These are phyloP conservation scores for Poeciliopsis prolifica DNA, from an alignment of 2,113 vertebrate genomes.

Conservation along the genomic window DNA sequence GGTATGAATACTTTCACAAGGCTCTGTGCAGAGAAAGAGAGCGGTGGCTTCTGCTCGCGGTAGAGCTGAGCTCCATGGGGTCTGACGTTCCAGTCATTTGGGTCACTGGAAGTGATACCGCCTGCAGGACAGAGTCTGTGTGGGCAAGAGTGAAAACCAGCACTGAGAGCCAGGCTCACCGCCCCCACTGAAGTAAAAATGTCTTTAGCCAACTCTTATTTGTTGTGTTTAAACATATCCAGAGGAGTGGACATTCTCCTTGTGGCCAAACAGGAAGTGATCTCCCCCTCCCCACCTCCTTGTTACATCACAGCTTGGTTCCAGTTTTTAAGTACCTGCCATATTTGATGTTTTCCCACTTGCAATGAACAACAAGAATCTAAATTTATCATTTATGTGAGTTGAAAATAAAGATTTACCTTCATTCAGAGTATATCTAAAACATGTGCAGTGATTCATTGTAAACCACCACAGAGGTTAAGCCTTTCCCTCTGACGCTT, in stretches of 20 bases:
- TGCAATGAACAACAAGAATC: neutral
- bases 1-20: no score
- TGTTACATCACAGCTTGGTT: conserved; percentile 7
- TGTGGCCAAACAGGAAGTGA: conserved; percentile 37
- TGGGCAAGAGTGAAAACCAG: conserved; percentile 20
- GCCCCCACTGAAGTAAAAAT: conserved; percentile 13
- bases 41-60: no score
- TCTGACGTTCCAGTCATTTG: neutral
- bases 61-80: neutral
- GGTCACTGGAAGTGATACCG: conserved; percentile 30
- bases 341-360: neutral
- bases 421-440: conserved; percentile 2
- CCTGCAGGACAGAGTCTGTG: conserved; percentile 1
- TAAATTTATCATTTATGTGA: neutral
- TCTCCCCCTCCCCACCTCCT: neutral
- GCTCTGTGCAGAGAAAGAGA: no score
- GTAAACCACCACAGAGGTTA: conserved; percentile 29
- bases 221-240: conserved; percentile 5
- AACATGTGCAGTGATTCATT: conserved; percentile 30
- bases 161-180: conserved; percentile 3
- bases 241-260: neutral
- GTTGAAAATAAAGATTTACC: conserved; percentile 5
- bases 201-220: conserved; percentile 13
- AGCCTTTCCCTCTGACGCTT: conserved; percentile 8
- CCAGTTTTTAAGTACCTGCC: conserved; percentile 1